A percentile compares a stretch with the other conserved stretches of the same genome.
These are phyloP conservation scores for Pelagia noctiluca DNA, from an alignment of 30 jellyfish, hydroid and myxozoan species.

Conservation along the genomic window DNA sequence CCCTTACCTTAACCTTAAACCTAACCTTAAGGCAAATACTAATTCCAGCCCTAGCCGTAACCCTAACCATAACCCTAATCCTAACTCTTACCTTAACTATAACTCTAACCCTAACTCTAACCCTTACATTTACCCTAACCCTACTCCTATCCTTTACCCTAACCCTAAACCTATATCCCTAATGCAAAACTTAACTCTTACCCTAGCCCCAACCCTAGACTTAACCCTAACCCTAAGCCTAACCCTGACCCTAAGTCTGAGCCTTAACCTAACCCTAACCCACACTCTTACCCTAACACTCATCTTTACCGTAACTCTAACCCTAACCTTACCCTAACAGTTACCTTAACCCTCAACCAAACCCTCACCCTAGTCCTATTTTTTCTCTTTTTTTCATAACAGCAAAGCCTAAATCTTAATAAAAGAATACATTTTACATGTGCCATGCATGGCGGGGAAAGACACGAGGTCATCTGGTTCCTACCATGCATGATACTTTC, in stretches of 20 bases:
- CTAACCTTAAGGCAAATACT: no score
- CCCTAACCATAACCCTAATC: conserved; percentile 32
- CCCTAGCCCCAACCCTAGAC: conserved; percentile 12
- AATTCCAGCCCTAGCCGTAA: conserved; percentile 6
- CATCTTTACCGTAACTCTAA: background rate
- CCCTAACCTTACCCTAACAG: conserved; percentile 3
- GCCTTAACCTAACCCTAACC: conserved; percentile 25
- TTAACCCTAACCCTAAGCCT: conserved; percentile 22
- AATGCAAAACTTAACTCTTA: background rate
- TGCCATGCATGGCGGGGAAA: no score
- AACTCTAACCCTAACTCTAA: conserved; percentile 15
- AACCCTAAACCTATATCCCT: conserved; percentile 4
- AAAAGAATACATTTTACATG: no score
- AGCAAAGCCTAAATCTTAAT: no score
- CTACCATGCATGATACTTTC: no score
- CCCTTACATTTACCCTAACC: conserved; percentile 22
- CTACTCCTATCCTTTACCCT: conserved; percentile 8
- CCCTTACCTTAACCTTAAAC: background rate
- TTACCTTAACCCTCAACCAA: no score
- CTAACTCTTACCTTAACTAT: background rate
- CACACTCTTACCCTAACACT: no score
- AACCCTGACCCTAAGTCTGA: conserved; percentile 14
- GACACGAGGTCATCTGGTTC: no score
- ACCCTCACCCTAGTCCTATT: no score
- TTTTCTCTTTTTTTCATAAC: no score